Conservation (phyloP, 2,888 invertebrate genomes). For the Epirrhoe tristata region DNA sequence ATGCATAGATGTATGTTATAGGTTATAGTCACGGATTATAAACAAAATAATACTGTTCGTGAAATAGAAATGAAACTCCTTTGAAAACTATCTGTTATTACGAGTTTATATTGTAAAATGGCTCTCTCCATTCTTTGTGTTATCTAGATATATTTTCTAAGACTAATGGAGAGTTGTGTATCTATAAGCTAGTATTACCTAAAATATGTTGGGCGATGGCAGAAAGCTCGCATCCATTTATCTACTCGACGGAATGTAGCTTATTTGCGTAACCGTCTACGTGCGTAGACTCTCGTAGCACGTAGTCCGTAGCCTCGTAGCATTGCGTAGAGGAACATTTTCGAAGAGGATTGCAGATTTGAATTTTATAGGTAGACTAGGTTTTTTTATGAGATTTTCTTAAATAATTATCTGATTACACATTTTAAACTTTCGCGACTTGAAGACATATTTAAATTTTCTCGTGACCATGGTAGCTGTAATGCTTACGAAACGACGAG, state of each 20-base stretch:
- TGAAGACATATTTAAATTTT: no score
- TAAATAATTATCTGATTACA: not conserved
- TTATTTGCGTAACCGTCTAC: slow-evolving; percentile 56
- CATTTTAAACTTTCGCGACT: no score
- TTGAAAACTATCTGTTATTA: not conserved
- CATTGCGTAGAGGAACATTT: slow-evolving; percentile 40
- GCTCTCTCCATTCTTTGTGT: not conserved
- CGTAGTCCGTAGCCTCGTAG: slow-evolving; percentile 51
- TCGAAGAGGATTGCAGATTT: slow-evolving; percentile 8
- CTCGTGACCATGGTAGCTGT: no score
- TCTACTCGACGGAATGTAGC: slow-evolving; percentile 57
- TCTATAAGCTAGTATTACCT: not conserved
- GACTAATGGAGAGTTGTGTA: not conserved
- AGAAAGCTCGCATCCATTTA: slow-evolving; percentile 51
- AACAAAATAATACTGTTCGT: not conserved
- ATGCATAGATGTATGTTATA: slow-evolving; percentile 9
- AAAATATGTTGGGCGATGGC: slow-evolving; percentile 32
- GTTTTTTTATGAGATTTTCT: not conserved
- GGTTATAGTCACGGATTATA: slow-evolving; percentile 3
- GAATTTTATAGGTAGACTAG: not conserved
- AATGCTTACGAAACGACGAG: no score
- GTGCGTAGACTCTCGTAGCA: slow-evolving; percentile 60
- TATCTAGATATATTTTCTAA: not conserved
- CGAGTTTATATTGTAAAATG: not conserved
- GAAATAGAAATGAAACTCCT: slow-evolving; percentile 5